These are phyloP conservation scores for Peromyscus leucopus DNA, from an alignment of 2,113 vertebrate species.

Conservation along the genomic window DNA sequence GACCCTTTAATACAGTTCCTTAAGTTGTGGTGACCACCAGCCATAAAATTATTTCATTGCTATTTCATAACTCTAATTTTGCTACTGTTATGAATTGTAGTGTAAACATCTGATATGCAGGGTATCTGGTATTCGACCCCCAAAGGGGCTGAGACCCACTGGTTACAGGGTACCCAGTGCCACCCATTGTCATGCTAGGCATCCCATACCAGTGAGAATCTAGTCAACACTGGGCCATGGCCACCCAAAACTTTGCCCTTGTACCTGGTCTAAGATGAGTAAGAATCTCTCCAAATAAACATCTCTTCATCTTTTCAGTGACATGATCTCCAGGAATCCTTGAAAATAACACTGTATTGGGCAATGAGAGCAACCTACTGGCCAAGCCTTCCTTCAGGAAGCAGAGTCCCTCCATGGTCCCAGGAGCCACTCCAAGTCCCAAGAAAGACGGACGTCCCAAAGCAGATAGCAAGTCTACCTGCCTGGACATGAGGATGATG, in stretches of 20 bases:
- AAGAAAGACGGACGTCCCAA: neutral
- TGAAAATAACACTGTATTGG: neutral
- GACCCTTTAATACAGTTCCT: neutral
- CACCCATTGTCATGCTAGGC: fast-evolving
- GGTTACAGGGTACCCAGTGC: fast-evolving
- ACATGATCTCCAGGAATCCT: neutral
- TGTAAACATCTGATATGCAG: neutral
- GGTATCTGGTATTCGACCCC: neutral
- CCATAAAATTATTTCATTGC: neutral
- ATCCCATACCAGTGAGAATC: neutral
- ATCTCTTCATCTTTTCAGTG: neutral
- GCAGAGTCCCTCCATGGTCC: neutral
- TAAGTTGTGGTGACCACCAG: neutral
- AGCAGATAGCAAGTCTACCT: neutral
- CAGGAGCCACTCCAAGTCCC: neutral
- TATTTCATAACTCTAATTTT: neutral
- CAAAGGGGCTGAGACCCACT: too few species aligned
- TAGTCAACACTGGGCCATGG: neutral
- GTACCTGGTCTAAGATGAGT: neutral
- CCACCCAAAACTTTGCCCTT: neutral
- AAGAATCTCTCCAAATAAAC: neutral
- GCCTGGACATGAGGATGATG: neutral
- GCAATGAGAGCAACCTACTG: neutral
- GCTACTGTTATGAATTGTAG: neutral
- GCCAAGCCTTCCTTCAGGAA: neutral